Conservation (phyloP, 2,797 vertebrate genomes). For the Linurgus olivaceus region DNA sequence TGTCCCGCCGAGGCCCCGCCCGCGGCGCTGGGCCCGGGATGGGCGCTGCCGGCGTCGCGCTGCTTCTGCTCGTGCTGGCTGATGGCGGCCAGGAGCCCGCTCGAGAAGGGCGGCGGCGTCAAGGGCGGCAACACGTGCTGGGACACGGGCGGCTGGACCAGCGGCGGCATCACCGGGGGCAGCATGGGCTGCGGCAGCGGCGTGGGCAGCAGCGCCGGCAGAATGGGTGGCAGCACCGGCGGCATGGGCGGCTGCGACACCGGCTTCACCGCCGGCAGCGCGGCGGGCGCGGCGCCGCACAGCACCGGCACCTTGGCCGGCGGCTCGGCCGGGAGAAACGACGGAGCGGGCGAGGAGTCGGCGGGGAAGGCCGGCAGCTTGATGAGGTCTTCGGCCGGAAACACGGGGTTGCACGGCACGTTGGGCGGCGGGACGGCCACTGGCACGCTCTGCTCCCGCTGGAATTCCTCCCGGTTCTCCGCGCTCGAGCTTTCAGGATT, state of each 20-base stretch:
- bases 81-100: conserved; percentile 54
- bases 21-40: fast-evolving
- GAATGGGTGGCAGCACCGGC: neutral
- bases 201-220: conserved; percentile 47
- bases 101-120: conserved; percentile 58
- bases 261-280: conserved; percentile 51
- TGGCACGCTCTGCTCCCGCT: conserved; percentile 32
- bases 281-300: conserved; percentile 31
- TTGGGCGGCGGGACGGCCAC: neutral
- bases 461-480: conserved; percentile 67
- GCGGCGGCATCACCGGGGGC: conserved; percentile 55
- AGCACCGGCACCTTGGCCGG: conserved; percentile 67
- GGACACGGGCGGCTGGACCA: conserved; percentile 44
- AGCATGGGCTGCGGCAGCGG: conserved; percentile 58
- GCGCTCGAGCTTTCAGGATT: conserved; percentile 6
- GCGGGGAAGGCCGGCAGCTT: conserved; percentile 53
- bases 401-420: conserved; percentile 52
- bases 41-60: neutral
- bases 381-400: conserved; percentile 68
- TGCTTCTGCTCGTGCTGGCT: conserved; percentile 58
- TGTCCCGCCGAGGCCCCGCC: neutral
- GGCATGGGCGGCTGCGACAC: neutral
- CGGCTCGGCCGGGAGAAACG: conserved; percentile 72
- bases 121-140: conserved; percentile 58
- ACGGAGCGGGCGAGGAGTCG: conserved; percentile 44